phyloP scores from a whole-genome alignment of 92 coral and sea anemone species.

The Phenganax stokvisi region DNA sequence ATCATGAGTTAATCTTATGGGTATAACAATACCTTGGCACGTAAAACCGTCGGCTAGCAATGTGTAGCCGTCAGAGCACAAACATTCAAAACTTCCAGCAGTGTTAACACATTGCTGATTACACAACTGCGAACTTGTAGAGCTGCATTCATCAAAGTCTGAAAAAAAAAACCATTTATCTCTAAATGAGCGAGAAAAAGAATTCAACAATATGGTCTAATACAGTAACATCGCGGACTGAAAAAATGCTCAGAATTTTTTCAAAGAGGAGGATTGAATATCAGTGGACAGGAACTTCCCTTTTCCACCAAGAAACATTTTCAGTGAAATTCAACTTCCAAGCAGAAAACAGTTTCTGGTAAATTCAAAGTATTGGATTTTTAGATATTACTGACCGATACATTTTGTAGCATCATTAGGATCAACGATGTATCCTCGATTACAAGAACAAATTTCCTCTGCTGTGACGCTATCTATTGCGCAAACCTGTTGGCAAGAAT shows the following conservation, averaged over 20 bases:
- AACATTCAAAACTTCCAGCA: not conserved
- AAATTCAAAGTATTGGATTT: not conserved
- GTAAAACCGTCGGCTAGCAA: not conserved
- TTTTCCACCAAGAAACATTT: not conserved
- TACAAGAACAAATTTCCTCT: slow-evolving; percentile 13
- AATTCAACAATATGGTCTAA: not conserved
- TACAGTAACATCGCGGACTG: not conserved
- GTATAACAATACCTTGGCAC: slow-evolving; percentile 20
- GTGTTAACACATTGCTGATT: slow-evolving; percentile 6
- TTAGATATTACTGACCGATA: slow-evolving; percentile 3
- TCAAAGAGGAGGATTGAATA: too few species aligned
- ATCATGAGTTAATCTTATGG: not conserved
- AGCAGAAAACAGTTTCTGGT: not conserved
- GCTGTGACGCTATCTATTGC: not conserved
- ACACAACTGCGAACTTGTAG: slow-evolving; percentile 1
- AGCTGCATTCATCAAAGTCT: slow-evolving; percentile 17
- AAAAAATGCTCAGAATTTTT: too few species aligned
- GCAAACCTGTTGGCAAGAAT: slow-evolving; percentile 8
- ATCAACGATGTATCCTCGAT: slow-evolving; percentile 16
- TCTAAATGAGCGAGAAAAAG: not conserved
- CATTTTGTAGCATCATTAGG: not conserved
- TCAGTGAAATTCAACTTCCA: not conserved
- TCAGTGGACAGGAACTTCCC: not conserved
- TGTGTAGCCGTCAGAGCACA: not conserved
- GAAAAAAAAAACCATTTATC: not conserved